Base-by-base conservation (phyloP, 2,888 invertebrate species). In the Agrochola litura region DNA sequence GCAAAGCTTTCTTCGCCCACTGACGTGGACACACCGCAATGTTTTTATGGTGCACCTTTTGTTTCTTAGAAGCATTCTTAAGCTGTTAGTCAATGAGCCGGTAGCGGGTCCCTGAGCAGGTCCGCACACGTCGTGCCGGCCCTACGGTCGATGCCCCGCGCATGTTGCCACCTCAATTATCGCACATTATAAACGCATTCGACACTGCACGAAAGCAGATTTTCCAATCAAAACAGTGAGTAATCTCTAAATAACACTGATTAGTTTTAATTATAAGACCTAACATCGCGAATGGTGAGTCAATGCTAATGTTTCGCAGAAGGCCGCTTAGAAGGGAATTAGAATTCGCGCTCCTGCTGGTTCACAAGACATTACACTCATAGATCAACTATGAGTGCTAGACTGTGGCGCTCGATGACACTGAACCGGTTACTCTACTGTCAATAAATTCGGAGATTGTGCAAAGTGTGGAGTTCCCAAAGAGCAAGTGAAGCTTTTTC, bases 31-130 rank as follows among this genome's bases (percentile, higher is more conserved):
- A 68, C 68, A 58, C 58, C 30, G 70, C 46, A 19, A 30, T 71
- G 54, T 69, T 75, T 86, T 77, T 76, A 70, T 75, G 54, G 70
- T 71, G 75, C 65, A 70, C 68, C 71, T 83, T 79, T 80, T 68
- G 67, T 77, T 88, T 81, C 82, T 83, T 75, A 71, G 73, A 82
- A 78, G 72, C 84, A 89, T 89, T 89, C 89, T 71, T 84, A 63
- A 12, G 76, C 41, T 68, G 76, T 89, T 86, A 89, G 83, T 86
- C 86, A 85, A 85, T 75, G 73, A 72, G 30, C n/a, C 41, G 0
- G 49, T 69, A 16, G 22, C 61, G 61, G n/a, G 56, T 69, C 41
- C 66, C 54, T 10, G 37, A 64, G 72, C 89, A 82, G 68, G 85
- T 85, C 37, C 22, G 67, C 77, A 69, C 88, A 70, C 22, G 84